Evolutionary conservation across 2,797 vertebrate species (phyloP).

Genomic region (Pitangus sulphuratus): DNA sequence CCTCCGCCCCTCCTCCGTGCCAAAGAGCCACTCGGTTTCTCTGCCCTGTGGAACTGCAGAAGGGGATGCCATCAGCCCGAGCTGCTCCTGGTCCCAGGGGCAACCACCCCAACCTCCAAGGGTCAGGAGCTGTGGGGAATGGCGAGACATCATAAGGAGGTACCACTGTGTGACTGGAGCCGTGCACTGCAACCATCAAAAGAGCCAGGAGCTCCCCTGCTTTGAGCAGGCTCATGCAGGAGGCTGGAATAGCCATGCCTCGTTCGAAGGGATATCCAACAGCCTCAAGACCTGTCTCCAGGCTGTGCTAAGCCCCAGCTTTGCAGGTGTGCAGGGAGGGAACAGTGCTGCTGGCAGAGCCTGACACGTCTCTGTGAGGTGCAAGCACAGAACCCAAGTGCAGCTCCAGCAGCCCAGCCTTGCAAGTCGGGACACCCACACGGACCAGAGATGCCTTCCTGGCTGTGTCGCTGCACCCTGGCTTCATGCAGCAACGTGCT

Average conservation of each 20-base stretch:
- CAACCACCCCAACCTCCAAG: not conserved
- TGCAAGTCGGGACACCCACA: not conserved
- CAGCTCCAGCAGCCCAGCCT: not conserved
- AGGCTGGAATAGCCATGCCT: not conserved
- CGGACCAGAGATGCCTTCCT: accelerated
- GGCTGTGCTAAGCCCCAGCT: not conserved
- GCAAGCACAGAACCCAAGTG: accelerated
- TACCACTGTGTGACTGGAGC: not conserved
- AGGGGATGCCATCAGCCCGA: not conserved
- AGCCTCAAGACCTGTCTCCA: not conserved
- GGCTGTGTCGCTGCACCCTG: accelerated
- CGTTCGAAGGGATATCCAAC: not conserved
- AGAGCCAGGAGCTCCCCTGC: not conserved
- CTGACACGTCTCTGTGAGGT: accelerated
- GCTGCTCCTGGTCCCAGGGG: accelerated
- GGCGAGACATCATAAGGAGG: not conserved
- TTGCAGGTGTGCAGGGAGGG: accelerated
- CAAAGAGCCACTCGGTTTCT: slow-evolving; percentile 95
- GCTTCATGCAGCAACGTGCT: accelerated
- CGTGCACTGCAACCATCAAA: accelerated
- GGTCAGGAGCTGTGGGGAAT: not conserved
- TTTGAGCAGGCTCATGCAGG: not conserved
- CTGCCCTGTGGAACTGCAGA: slow-evolving; percentile 91
- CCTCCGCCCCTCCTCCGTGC: slow-evolving; percentile 86
- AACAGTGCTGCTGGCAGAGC: not conserved